phyloP scores from a whole-genome alignment of 2,113 vertebrate species.

The Verasper variegatus region DNA sequence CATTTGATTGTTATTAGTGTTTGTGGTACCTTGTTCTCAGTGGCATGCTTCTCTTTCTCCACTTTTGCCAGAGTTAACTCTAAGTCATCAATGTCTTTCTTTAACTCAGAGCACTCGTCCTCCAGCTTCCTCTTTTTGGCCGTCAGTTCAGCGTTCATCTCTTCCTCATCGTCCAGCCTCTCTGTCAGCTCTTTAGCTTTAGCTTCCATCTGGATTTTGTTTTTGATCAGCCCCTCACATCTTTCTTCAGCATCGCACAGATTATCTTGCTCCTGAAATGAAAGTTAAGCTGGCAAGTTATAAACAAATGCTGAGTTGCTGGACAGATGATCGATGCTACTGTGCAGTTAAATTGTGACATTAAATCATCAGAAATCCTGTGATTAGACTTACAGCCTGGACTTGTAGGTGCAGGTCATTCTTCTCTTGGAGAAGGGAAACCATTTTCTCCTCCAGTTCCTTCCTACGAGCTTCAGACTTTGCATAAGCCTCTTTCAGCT shows the following conservation, averaged over 20 bases:
- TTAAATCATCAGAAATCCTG: no score
- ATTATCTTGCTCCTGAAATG: constrained; percentile 91
- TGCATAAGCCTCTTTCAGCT: constrained; percentile 87
- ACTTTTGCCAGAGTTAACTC: constrained; percentile 83
- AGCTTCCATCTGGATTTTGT: constrained; percentile 91
- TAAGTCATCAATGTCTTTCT: constrained; percentile 83
- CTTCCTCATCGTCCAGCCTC: constrained; percentile 90
- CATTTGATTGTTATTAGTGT: background rate
- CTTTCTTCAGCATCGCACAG: constrained; percentile 89
- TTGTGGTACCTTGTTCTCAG: constrained; percentile 91
- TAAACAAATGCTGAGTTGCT: no score
- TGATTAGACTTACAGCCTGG: no score
- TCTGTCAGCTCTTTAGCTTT: constrained; percentile 89
- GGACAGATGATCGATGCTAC: no score
- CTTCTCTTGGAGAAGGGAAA: constrained; percentile 92
- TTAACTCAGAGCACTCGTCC: constrained; percentile 83
- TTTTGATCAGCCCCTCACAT: constrained; percentile 91
- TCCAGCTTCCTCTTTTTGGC: constrained; percentile 94
- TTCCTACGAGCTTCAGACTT: constrained; percentile 90
- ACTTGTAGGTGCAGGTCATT: constrained; percentile 94
- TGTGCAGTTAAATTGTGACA: no score
- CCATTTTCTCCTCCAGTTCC: constrained; percentile 95
- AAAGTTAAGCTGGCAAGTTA: no score
- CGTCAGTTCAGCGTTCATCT: constrained; percentile 90
- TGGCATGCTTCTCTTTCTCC: constrained; percentile 95